Base-by-base conservation (phyloP, 2,797 vertebrate species). In the Rhinophrynus dorsalis region DNA sequence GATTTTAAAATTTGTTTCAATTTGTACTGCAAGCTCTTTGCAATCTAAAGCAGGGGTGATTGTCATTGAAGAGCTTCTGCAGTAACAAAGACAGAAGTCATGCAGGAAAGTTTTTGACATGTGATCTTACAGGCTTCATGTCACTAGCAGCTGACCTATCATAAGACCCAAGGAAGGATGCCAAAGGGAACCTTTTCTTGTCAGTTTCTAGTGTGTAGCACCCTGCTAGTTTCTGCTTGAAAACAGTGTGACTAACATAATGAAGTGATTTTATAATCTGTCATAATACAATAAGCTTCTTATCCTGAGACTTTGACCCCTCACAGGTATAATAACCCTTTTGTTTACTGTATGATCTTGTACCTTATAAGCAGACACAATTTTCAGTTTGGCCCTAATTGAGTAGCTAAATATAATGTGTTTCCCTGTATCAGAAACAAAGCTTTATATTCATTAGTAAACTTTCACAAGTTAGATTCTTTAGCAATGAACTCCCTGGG, bases 251-350 rank as follows among this genome's bases (percentile, higher is more conserved):
- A 93, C 90, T 90, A 90, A 88, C 87, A 91, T 89, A 93, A 94
- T 92, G 87, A 91, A 94, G 85, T 93, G 92, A 94, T 96, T 95
- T 92, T 93, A 91, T 94, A 95, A 98, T 95, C 92, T 92, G 91
- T 90, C 86, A 88, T 96, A 95, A 96, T 93, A 91, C 91, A 83
- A 90, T 96, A 95, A 98, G 85, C 94, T 86, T 83, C 85, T 89
- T 92, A 89, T 92, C 91, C 89, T 90, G 86, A 94, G 95, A 97
- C 94, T 95, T 94, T 94, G 94, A 94, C 95, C 94, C 91, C 86
- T 90, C 68, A 71, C 92, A 95, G 94, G 93, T 96, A 95, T 94
- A 95, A 97, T 93, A 92, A 92, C 85, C 86, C 89, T 85, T 92
- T 97, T 92, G 94, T 88, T 86, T 84, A 69, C 74, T 69, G 80